phyloP scores from a whole-genome alignment of 1,140 invertebrate species.

The Drosophila mauritiana region DNA sequence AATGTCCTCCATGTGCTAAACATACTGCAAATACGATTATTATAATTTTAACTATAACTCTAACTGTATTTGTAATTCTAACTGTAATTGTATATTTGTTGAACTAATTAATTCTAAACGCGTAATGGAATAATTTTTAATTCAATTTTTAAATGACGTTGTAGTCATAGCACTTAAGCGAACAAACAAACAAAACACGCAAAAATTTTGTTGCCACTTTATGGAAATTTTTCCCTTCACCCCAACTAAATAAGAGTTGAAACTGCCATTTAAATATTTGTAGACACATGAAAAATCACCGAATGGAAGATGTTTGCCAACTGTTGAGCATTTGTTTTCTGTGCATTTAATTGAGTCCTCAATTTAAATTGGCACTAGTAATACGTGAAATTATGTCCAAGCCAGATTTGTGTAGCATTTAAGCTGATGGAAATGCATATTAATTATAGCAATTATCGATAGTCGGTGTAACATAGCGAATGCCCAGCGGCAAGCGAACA shows the following conservation, averaged over 20 bases:
- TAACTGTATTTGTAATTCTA: slow-evolving; percentile 48
- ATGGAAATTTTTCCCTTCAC: slow-evolving; percentile 34
- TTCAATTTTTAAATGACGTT: slow-evolving; percentile 78
- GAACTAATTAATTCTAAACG: slow-evolving; percentile 66
- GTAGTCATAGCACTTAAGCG: slow-evolving; percentile 74
- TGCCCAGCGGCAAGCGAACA: slow-evolving; percentile 50
- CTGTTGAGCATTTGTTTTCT: slow-evolving; percentile 58
- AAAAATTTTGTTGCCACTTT: slow-evolving; percentile 43
- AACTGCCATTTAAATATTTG: slow-evolving; percentile 75
- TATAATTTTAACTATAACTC: slow-evolving; percentile 42
- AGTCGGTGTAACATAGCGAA: slow-evolving; percentile 66
- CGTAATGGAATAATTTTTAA: slow-evolving; percentile 57
- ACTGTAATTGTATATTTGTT: slow-evolving; percentile 70
- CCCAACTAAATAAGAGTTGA: slow-evolving; percentile 37
- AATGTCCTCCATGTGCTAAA: slow-evolving; percentile 84
- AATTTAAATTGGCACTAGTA: slow-evolving; percentile 38
- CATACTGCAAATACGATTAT: slow-evolving; percentile 57
- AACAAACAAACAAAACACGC: slow-evolving; percentile 49
- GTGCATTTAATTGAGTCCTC: slow-evolving; percentile 60
- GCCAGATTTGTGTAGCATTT: slow-evolving; percentile 60
- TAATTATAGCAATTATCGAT: slow-evolving; percentile 60
- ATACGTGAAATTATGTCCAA: slow-evolving; percentile 42
- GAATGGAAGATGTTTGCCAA: slow-evolving; percentile 16
- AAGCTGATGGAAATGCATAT: slow-evolving; percentile 61
- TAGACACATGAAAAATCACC: slow-evolving; percentile 15